Percentiles rank a stretch among this genome's conserved stretches.
Conservation (phyloP, 2,888 invertebrate species). For the Dermolepida albohirtum region DNA sequence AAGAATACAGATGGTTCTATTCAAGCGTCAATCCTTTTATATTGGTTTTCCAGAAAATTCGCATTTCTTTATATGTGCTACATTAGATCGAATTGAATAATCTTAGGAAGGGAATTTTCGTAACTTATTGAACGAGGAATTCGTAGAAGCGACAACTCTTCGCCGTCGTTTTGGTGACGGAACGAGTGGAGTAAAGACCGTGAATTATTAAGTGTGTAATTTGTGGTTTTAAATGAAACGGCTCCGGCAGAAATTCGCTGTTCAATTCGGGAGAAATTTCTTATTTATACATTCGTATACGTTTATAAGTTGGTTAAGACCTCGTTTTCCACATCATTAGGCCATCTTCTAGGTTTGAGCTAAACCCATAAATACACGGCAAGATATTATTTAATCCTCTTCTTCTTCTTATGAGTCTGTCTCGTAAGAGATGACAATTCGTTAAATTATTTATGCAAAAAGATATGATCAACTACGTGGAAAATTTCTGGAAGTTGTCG, state of each 20-base stretch:
- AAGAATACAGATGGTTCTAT: too few species aligned
- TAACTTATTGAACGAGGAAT: constrained; percentile 18
- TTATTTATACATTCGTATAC: constrained; percentile 37
- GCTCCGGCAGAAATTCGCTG: constrained; percentile 29
- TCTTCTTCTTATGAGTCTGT: background rate
- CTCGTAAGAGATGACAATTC: too few species aligned
- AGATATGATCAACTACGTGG: too few species aligned
- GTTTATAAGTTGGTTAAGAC: constrained; percentile 36
- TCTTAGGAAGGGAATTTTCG: constrained; percentile 21
- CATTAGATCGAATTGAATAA: constrained; percentile 5
- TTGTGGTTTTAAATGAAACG: constrained; percentile 34
- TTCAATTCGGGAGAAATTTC: constrained; percentile 16
- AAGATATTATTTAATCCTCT: constrained; percentile 21
- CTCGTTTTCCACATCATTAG: constrained; percentile 36
- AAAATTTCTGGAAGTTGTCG: too few species aligned
- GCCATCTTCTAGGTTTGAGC: background rate
- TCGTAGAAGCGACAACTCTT: constrained; percentile 5
- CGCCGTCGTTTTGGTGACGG: background rate
- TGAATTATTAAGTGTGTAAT: constrained; percentile 38
- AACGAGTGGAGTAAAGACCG: constrained; percentile 10
- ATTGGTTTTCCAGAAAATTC: too few species aligned
- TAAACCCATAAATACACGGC: constrained; percentile 26
- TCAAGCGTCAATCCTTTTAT: too few species aligned
- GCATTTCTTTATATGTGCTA: background rate
- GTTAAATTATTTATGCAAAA: too few species aligned